Evolutionary conservation across 2,888 invertebrate species (phyloP), one percentile per base, ranked within the genome.

Genomic region (Polietes domitor): DNA sequence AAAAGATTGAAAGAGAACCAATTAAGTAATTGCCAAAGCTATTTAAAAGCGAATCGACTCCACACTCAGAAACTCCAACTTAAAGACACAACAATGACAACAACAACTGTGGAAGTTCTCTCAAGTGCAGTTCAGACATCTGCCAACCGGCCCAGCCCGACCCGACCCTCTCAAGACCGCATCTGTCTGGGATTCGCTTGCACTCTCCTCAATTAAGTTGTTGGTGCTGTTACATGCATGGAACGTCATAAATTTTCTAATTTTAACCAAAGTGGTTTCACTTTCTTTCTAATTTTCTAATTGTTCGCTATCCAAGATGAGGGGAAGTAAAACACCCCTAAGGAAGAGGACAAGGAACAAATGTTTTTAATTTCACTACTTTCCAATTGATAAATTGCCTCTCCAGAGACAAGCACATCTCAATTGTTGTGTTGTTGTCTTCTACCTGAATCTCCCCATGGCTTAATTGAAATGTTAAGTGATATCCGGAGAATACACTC

Each of bases 11-110:
- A 75, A 41, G 41, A 58, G 24, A 87, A 86, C 88, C 90, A 90
- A 90, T 89, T 89, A 90, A 88, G 87, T 90, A 89, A 90, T 90
- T 90, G 90, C 77, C 77, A 61, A 75, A 75, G 82, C 77, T 75
- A 72, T 80, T 80, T 77, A 74, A 63, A 75, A 80, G 74, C 19
- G 75, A 77, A 73, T 71, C 74, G 6, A 12, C 37, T 71, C 74
- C 6, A 12, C 37, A 37, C 10, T 12, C 37, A 9, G 37, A 9
- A 12, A 55, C 77, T 74, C 26, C 24, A 78, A 72, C 65, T 71
- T 74, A 12, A 78, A 78, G 63, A 76, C 71, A 47, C 68, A 79
- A 55, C 61, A 50, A 32, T 9, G 70, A 41, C 21, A 26, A 12
- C 21, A 12, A 24, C n/a, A 10, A 26, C 9, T 41, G 24, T 70